Base-by-base conservation (phyloP, 2,888 invertebrate species). In the Napeogenes sylphis region DNA sequence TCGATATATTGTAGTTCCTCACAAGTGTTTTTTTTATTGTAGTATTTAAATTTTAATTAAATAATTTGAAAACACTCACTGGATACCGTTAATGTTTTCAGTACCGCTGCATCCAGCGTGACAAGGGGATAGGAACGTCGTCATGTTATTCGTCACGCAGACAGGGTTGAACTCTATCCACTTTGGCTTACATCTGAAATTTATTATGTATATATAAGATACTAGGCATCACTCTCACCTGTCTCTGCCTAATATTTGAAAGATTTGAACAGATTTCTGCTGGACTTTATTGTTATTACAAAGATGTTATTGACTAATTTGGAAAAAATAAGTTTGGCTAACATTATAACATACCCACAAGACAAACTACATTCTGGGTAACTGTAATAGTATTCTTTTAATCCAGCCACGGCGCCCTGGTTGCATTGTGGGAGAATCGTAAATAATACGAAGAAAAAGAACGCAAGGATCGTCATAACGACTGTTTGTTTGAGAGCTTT, bases 291-390 rank as follows among this genome's bases (percentile, higher is more conserved):
- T 4, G 10, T 51, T 30, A 30, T 51, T 47, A 10, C 8, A 14
- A 21, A 21, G 47, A 51, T 6, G 12, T 42, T 42, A 42, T 42
- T 10, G 10, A 42, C 3, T 10, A 42, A 42, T 8, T 42, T 42
- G 10, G 42, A 2, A 10, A 1, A 32, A n/a, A 55, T 12, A 33
- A 47, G 12, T 14, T 53, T 8, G 32, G 4, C 8, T 42, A 42
- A 30, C 30, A 30, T 21, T 3, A 30, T 8, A 10, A 62, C 75
- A 63, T 57, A 75, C 75, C 73, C 70, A 63, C 75, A 75, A 5
- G 59, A 8, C n/a, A 62, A 59, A 42, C 75, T 74, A 62, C 75
- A 75, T n/a, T 61, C 56, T 2, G 75, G 75, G 8, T 66, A 68
- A 3, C 46, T 51, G 12, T 72, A 74, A 2, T 54, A 30, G 13